phyloP scores from a whole-genome alignment of 2,797 vertebrate species.

The Platalea minor region DNA sequence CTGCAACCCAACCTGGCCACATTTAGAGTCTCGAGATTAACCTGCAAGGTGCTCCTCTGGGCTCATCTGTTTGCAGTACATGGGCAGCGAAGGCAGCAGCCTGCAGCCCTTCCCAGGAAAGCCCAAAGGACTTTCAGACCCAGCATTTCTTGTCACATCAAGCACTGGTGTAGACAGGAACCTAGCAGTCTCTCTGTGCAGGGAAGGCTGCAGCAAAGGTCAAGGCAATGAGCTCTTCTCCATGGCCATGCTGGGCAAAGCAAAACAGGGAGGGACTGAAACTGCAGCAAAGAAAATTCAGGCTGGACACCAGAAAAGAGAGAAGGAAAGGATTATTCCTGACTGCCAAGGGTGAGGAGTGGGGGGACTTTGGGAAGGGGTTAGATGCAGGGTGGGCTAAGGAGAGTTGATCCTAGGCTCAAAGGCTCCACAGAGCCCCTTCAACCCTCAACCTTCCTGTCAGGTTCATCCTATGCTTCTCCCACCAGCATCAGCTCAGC shows the following conservation, averaged over 20 bases:
- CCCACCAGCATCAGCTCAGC: background rate
- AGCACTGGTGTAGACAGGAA: background rate
- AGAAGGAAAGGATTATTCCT: background rate
- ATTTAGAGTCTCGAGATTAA: conserved; percentile 5
- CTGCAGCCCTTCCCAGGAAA: background rate
- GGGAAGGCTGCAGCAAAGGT: background rate
- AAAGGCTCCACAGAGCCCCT: background rate
- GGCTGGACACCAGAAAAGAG: background rate
- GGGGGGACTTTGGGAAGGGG: background rate
- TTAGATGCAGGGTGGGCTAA: background rate
- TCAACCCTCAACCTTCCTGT: background rate
- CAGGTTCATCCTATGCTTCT: background rate
- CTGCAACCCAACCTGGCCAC: conserved; percentile 6
- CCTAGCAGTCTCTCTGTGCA: background rate
- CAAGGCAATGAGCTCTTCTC: background rate
- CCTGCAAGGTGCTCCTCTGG: conserved; percentile 24
- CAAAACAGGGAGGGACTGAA: background rate
- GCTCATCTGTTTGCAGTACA: background rate
- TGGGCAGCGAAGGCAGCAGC: background rate
- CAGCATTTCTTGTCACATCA: background rate
- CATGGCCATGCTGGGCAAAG: background rate
- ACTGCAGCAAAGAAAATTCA: background rate
- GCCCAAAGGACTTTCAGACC: background rate
- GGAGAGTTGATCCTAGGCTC: background rate
- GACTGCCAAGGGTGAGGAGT: background rate